A percentile compares a stretch with the other conserved stretches of the same genome.
Conservation (phyloP, 2,797 vertebrate genomes). For the Clarias pachynema region DNA sequence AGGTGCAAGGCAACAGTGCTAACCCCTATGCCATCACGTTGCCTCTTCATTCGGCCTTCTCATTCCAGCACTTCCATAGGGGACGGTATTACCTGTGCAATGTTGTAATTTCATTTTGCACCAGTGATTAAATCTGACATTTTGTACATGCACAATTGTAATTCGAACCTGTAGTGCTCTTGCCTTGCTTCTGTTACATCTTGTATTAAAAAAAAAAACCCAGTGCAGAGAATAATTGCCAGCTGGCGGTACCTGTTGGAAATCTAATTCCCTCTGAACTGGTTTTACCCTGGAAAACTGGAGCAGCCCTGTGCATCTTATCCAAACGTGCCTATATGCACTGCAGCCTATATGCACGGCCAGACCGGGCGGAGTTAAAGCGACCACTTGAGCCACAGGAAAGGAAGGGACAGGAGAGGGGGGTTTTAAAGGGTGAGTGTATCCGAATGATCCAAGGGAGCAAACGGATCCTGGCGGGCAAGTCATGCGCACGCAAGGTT, state of each 20-base stretch:
- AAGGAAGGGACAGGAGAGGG: slow-evolving; percentile 61
- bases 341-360: slow-evolving; percentile 28
- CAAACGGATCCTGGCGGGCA: slow-evolving; percentile 42
- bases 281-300: not conserved
- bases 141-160: not conserved
- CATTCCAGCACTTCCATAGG: not conserved
- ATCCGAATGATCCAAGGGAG: slow-evolving; percentile 32
- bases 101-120: not conserved
- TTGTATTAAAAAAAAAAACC: not conserved
- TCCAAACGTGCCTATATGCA: slow-evolving; percentile 36
- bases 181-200: not conserved
- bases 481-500: slow-evolving; percentile 12
- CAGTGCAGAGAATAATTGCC: not conserved
- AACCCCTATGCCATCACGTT: too few species aligned
- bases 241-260: slow-evolving; percentile 4
- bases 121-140: not conserved
- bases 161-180: not conserved
- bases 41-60: not conserved
- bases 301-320: not conserved
- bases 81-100: not conserved
- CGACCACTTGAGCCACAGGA: slow-evolving; percentile 50
- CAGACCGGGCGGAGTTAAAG: slow-evolving; percentile 67
- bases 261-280: not conserved
- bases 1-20: too few species aligned
- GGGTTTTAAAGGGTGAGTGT: slow-evolving; percentile 7